A percentile compares a stretch with the other conserved stretches of the same genome.
phyloP scores from a whole-genome alignment of 53 echinoderm and acorn worm species.

The Paracentrotus lividus region DNA sequence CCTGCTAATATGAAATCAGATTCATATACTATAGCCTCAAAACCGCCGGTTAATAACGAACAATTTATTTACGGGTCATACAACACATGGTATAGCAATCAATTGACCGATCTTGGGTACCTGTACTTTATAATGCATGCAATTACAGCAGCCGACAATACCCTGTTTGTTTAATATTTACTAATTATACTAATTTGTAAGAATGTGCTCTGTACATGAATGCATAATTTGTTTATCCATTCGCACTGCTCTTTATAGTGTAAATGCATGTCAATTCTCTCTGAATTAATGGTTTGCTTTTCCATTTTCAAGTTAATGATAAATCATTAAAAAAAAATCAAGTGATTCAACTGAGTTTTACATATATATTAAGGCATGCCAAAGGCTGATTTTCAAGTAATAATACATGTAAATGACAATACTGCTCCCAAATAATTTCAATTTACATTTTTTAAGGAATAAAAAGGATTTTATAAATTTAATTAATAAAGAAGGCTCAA shows the following conservation, averaged over 20 bases:
- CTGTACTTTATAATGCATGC: neutral
- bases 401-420: neutral
- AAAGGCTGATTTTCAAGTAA: neutral
- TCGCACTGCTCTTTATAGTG: neutral
- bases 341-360: too few relatives aligned
- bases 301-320: too few relatives aligned
- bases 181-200: neutral
- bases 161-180: neutral
- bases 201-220: neutral
- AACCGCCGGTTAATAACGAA: conserved; percentile 9
- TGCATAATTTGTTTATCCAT: neutral
- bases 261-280: too few relatives aligned
- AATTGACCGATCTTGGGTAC: neutral
- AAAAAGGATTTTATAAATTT: too few relatives aligned
- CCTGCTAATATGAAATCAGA: neutral
- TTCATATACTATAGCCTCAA: neutral
- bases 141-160: conserved; percentile 10
- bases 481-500: too few relatives aligned
- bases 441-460: too few relatives aligned
- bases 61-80: conserved; percentile 4
- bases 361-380: neutral
- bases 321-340: too few relatives aligned
- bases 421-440: too few relatives aligned
- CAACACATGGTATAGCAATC: conserved; percentile 35
- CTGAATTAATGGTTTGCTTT: too few relatives aligned